These are phyloP conservation scores for Stichopus chloronotus DNA, from an alignment of 35 echinoderm and acorn worm species.

Conservation along the genomic window DNA sequence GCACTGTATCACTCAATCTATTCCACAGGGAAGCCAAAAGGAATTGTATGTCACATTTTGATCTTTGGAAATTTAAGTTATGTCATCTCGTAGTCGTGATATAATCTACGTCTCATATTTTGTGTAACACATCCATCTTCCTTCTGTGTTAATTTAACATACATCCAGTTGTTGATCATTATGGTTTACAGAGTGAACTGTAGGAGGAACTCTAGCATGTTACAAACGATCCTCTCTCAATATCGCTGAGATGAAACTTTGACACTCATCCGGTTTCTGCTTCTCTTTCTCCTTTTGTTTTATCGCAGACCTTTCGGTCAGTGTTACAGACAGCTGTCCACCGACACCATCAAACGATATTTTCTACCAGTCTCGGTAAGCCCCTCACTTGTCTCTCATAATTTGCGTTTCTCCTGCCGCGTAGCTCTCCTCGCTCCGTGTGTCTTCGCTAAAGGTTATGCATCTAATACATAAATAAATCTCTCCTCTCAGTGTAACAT, in stretches of 20 bases:
- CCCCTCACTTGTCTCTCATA: background rate
- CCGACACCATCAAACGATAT: conserved; percentile 79
- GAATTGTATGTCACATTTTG: too few species aligned
- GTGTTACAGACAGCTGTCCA: conserved; percentile 81
- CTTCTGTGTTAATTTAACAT: too few species aligned
- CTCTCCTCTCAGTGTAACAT: too few species aligned
- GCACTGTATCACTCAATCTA: too few species aligned
- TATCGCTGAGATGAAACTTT: background rate
- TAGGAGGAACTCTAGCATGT: background rate
- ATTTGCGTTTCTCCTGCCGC: background rate
- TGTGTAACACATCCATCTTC: too few species aligned
- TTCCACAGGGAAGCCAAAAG: too few species aligned
- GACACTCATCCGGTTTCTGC: background rate
- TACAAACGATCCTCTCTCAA: background rate
- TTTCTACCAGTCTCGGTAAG: conserved; percentile 69
- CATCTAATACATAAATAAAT: too few species aligned
- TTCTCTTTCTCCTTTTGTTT: background rate
- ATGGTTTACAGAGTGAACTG: background rate
- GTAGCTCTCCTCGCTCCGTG: background rate
- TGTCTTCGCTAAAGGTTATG: background rate
- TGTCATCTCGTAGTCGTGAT: too few species aligned
- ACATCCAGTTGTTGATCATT: too few species aligned
- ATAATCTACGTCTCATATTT: too few species aligned
- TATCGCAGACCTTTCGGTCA: conserved; percentile 84
- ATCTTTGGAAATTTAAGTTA: too few species aligned